Evolutionary conservation across 1,140 invertebrate species (phyloP), one percentile per base, ranked within the genome.

Genomic region (Magallana ariakensis): DNA sequence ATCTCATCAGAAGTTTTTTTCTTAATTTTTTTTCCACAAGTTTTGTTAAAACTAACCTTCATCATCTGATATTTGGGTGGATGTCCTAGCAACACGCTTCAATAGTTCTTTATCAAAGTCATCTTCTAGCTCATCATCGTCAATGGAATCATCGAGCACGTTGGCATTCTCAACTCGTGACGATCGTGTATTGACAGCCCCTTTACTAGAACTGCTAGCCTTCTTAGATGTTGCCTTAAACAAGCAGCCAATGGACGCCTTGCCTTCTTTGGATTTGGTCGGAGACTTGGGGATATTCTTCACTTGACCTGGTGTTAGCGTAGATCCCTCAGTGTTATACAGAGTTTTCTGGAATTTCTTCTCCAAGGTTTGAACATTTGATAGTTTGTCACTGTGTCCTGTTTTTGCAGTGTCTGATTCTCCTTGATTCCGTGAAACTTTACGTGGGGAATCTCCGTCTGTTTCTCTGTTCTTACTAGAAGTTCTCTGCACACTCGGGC

Each of bases 91-190:
- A 19, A 75, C 66, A 75, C 66, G 66, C 22, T 75, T 75, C 66
- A 75, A 13, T 26, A 75, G 66, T 75, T 75, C 66, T 75, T 75
- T 75, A 13, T 75, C 66, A 75, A 75, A 75, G 33, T 75, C 66
- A 75, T 75, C 66, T 26, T 75, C 66, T 26, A 75, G 15, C 33
- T 75, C 66, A 26, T 75, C 22, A 3, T 75, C 66, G 26, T 75
- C 66, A 11, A 75, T 26, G 4, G 26, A 75, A 33, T 75, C 66
- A 75, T 75, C 66, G 11, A 75, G 33, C 22, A 9, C 33, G 22
- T 4, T 19, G 33, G 9, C 22, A 26, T 26, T 13, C 33, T 75
- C 33, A 75, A 11, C 19, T 26, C 33, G 22, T 9, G 66, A 26
- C 11, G 66, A 26, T 13, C 33, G 9, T 7, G 9, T 75, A 13